Base-by-base conservation (phyloP, 2,888 invertebrate genomes). In the Xestia sexstrigata region DNA sequence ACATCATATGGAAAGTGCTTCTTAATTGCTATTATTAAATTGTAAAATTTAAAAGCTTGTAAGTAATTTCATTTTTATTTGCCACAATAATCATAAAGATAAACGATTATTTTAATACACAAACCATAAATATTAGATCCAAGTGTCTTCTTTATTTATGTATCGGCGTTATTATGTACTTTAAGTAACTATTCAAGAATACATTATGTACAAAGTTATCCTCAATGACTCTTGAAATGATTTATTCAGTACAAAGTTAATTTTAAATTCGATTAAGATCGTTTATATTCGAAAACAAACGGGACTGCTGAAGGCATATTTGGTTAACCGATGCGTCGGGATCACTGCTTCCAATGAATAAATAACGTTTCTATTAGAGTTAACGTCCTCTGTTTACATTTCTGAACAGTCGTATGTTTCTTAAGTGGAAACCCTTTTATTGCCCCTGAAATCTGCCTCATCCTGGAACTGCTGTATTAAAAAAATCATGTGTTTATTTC, bases 311-410 rank as follows among this genome's bases (percentile, higher is more conserved):
- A 89, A 90, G 82, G 86, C 90, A 88, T 85, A 88, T 90, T 90
- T 87, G 82, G 82, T 87, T 89, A 89, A 87, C 86, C 80, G 83
- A 88, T 90, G 86, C 89, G 86, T 88, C 78, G 84, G 86, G 88
- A 90, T 88, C 88, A 87, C 88, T 82, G 90, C 84, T 88, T 89
- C 81, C 90, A 88, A 91, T 92, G 92, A 91, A 92, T 92, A 91
- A 88, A 90, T 92, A 90, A 90, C 86, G 88, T 86, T 88, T 86
- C 73, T 89, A 88, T 88, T 83, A 79, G 75, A 72, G 78, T 70
- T 73, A 79, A 87, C 71, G 73, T 39, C 63, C 60, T 47, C 74
- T 52, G 71, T 80, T 83, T 85, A 73, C 81, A 79, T 85, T 73
- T 81, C 70, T 73, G 74, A 85, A 71, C 70, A 80, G 69, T 70